A percentile compares a stretch with the other conserved stretches of the same genome.
phyloP scores from a whole-genome alignment of 2,113 vertebrate genomes.

The Setophaga coronata region DNA sequence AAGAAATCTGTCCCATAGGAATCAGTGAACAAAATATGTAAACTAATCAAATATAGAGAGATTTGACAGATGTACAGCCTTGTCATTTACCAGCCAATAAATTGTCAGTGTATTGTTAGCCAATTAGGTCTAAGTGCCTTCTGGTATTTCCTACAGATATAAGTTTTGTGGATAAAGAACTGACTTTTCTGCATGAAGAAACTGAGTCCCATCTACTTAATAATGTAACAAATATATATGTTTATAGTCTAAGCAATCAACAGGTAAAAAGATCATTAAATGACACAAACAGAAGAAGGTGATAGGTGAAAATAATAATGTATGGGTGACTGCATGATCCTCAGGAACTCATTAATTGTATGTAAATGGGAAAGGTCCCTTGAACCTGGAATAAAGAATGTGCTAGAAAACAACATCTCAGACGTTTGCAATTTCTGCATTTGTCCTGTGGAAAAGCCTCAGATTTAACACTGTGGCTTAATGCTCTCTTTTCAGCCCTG shows the following conservation, averaged over 20 bases:
- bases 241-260: neutral
- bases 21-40: neutral
- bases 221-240: neutral
- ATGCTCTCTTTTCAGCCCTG: neutral
- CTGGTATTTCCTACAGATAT: neutral
- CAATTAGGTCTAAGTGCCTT: neutral
- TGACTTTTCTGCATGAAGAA: neutral
- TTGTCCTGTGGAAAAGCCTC: neutral
- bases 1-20: neutral
- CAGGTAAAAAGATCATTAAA: neutral
- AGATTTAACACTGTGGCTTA: neutral
- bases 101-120: neutral
- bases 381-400: neutral
- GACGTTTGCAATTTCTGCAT: neutral
- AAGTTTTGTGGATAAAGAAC: neutral
- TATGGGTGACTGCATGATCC: neutral
- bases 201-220: neutral
- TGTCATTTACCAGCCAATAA: neutral
- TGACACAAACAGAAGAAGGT: neutral
- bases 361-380: neutral
- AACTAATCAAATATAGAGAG: neutral
- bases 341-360: neutral
- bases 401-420: neutral
- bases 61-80: neutral
- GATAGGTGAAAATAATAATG: neutral